These are phyloP conservation scores for Andrena minutula DNA, from an alignment of 2,888 invertebrate species.

Conservation along the genomic window DNA sequence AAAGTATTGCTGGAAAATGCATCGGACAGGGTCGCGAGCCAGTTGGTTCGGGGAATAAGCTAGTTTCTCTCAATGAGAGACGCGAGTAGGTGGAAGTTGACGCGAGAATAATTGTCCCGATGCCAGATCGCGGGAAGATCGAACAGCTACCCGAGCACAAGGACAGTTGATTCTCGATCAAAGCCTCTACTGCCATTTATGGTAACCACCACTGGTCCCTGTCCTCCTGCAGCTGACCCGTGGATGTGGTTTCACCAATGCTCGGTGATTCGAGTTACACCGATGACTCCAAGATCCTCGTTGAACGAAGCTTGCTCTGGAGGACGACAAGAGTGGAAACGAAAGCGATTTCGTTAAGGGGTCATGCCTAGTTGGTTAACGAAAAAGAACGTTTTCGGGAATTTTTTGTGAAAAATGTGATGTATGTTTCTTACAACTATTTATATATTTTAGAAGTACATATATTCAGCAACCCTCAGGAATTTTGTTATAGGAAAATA, in stretches of 20 bases:
- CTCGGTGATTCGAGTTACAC: background rate
- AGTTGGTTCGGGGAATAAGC: background rate
- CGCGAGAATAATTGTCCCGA: constrained; percentile 61
- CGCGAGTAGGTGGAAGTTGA: constrained; percentile 52
- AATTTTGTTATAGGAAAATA: no score
- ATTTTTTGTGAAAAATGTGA: no score
- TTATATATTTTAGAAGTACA: no score
- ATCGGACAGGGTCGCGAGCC: background rate
- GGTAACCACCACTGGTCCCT: constrained; percentile 56
- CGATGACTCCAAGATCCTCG: background rate
- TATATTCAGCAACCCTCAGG: no score
- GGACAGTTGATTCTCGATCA: constrained; percentile 62
- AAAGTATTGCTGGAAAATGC: background rate
- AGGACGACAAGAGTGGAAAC: background rate
- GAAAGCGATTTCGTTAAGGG: background rate
- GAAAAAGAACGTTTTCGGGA: no score
- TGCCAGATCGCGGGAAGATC: background rate
- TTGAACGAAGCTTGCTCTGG: no score
- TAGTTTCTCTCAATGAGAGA: background rate
- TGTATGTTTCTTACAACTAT: no score
- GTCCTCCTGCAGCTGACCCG: constrained; percentile 52
- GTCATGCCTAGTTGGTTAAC: no score
- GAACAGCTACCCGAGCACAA: constrained; percentile 2
- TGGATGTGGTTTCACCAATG: constrained; percentile 45
- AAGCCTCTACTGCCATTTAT: constrained; percentile 67